Evolutionary conservation across 1,140 invertebrate genomes (phyloP), one percentile per base, ranked within the genome.

Genomic region (Venturia canescens): DNA sequence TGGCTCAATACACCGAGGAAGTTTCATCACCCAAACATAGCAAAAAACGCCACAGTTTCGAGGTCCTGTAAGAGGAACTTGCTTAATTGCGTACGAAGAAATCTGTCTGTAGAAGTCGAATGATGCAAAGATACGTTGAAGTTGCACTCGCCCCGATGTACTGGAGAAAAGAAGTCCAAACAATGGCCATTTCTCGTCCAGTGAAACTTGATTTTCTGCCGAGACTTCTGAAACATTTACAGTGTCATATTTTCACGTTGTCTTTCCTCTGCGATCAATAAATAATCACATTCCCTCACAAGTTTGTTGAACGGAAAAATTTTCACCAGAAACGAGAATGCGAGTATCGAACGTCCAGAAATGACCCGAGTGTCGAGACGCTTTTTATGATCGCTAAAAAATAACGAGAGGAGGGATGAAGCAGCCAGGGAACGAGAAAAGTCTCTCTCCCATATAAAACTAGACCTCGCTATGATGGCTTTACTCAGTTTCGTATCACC

Each of bases 1-100:
- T 72, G 18, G 74, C 50, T 70, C 71, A 82, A 79, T 74, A 75
- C 57, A 76, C 48, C n/a, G 23, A 70, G 3, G n/a, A 44, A 77
- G 67, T 83, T 79, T 74, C 78, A 80, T 82, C 78, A 82, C 31
- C 77, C 6, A 48, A 16, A 21, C 18, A n/a, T 18, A 2, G 18
- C 3, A 78, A 9, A 63, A 18, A 34, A 66, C 15, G 11, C 1
- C 38, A 44, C 1, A 5, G 29, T 29, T 29, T 31, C 18, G 31
- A 69, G 6, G 67, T 11, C 26, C 34, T 66, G 48, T 23, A 44
- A 78, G 38, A 63, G 50, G 31, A n/a, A 15, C 44, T 38, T 29
- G 60, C 38, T 34, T 69, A 69, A 78, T 78, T 69, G 63, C 34
- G 44, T 50, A 48, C 63, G 63, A 63, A 21, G 63, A 67, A 78